phyloP scores from a whole-genome alignment of 2,888 invertebrate genomes.

The Acronicta psi region DNA sequence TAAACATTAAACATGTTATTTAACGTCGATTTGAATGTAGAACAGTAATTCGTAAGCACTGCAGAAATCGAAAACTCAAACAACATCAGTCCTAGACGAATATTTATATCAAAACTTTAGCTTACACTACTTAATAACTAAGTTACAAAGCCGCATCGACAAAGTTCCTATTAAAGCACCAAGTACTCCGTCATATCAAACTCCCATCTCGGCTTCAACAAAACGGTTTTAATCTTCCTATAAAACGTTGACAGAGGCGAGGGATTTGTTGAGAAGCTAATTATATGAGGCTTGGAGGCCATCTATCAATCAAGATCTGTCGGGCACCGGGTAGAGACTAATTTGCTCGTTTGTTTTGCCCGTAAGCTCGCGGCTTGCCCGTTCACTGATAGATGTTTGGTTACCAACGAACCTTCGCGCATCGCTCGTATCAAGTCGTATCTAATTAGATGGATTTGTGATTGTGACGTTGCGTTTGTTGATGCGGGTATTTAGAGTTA shows the following conservation, averaged over 20 bases:
- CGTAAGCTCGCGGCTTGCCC: slow-evolving; percentile 77
- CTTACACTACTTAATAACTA: background rate
- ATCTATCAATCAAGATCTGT: slow-evolving; percentile 88
- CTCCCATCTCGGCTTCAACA: slow-evolving; percentile 40
- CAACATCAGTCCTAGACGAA: too few species aligned
- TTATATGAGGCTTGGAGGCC: slow-evolving; percentile 77
- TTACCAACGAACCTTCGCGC: slow-evolving; percentile 55
- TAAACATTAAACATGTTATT: too few species aligned
- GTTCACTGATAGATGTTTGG: slow-evolving; percentile 68
- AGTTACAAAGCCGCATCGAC: background rate
- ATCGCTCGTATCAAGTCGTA: slow-evolving; percentile 49
- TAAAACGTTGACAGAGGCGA: slow-evolving; percentile 61
- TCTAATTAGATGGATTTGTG: slow-evolving; percentile 55
- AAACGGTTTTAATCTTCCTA: slow-evolving; percentile 55
- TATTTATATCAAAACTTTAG: background rate
- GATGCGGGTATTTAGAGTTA: slow-evolving; percentile 15
- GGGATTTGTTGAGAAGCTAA: slow-evolving; percentile 80
- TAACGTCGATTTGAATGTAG: background rate
- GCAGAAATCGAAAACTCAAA: too few species aligned
- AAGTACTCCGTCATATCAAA: slow-evolving; percentile 45
- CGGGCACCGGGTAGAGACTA: slow-evolving; percentile 77
- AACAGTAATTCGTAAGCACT: too few species aligned
- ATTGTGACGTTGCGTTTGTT: slow-evolving; percentile 45
- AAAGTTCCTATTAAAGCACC: slow-evolving; percentile 13
- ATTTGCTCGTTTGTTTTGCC: slow-evolving; percentile 87